Conservation (phyloP, 92 coral and sea anemone genomes). For the Palythoa grandis region DNA sequence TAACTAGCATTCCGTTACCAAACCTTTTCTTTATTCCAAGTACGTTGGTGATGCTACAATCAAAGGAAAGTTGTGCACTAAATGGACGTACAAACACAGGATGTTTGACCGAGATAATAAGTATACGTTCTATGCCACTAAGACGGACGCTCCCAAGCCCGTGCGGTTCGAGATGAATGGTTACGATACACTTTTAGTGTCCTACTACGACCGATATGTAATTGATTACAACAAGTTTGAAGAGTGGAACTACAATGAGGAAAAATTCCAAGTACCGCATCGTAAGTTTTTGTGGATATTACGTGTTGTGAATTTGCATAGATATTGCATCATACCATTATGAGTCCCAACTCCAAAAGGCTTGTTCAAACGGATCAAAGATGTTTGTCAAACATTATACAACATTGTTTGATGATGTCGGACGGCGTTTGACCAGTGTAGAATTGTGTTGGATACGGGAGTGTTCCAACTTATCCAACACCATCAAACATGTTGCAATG, state of each 20-base stretch:
- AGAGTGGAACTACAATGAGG: constrained; percentile 76
- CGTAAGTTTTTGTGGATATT: constrained; percentile 60
- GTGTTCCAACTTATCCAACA: too few relatives aligned
- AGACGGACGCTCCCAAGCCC: constrained; percentile 86
- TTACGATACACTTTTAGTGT: constrained; percentile 88
- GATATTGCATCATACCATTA: too few relatives aligned
- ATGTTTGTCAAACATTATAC: too few relatives aligned
- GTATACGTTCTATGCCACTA: constrained; percentile 82
- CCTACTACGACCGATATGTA: constrained; percentile 91
- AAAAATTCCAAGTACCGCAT: constrained; percentile 69
- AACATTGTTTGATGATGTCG: too few relatives aligned
- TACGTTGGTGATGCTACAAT: constrained; percentile 75
- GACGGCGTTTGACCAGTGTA: too few relatives aligned
- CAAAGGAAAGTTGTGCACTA: constrained; percentile 77
- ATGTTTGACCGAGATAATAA: constrained; percentile 79
- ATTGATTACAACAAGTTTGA: constrained; percentile 80
- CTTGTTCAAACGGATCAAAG: too few relatives aligned
- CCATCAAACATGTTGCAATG: too few relatives aligned
- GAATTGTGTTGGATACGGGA: too few relatives aligned
- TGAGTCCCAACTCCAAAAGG: too few relatives aligned
- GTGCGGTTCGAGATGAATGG: constrained; percentile 93
- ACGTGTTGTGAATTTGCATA: too few relatives aligned
- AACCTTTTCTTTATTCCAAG: constrained; percentile 39
- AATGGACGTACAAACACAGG: constrained; percentile 75
- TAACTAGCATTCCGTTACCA: neutral